Base-by-base conservation (phyloP, 2,797 vertebrate species). In the Artibeus jamaicensis region DNA sequence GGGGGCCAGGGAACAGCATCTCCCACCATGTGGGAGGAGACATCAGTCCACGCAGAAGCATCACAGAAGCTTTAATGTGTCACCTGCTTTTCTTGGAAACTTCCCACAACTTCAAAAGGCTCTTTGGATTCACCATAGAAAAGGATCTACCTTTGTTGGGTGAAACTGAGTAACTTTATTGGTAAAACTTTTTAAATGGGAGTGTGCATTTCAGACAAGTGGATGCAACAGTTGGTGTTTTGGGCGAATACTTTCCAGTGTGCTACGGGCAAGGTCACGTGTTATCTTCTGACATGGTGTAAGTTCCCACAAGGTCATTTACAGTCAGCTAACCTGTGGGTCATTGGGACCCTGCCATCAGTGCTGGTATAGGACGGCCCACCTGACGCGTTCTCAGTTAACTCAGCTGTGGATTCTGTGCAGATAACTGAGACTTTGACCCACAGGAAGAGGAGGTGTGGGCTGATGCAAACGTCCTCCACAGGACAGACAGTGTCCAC, bases 401-500 rank as follows among this genome's bases (percentile, higher is more conserved):
- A 39, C 29, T 57, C 46, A 55, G n/a, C 71, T 59, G 0, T 32
- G 37, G 50, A 34, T 34, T 78, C 74, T 46, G 48, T 37, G 2
- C 3, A 5, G 32, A 9, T 48, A 73, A 18, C 6, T 57, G 46
- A n/a, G 68, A 62, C 32, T 65, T 65, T 44, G 57, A 32, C 26
- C 34, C 18, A 0, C 2, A 10, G 9, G 32, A 26, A n/a, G 48
- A n/a, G 70, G 9, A 46, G 14, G 14, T 29, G 44, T 46, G 39
- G 48, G 37, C 18, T 37, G 22, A 32, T 32, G 29, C 21, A 39
- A 67, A 4, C n/a, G 18, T 57, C 57, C 76, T 83, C 44, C 4
- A 0, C 9, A 37, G 48, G 39, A 59, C 44, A 62, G 3, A 15
- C 1, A 0, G 0, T 0, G 6, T 2, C 44, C 12, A 18, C 3